Base-by-base conservation (phyloP, 2,797 vertebrate genomes). In the Neomorphus geoffroyi region DNA sequence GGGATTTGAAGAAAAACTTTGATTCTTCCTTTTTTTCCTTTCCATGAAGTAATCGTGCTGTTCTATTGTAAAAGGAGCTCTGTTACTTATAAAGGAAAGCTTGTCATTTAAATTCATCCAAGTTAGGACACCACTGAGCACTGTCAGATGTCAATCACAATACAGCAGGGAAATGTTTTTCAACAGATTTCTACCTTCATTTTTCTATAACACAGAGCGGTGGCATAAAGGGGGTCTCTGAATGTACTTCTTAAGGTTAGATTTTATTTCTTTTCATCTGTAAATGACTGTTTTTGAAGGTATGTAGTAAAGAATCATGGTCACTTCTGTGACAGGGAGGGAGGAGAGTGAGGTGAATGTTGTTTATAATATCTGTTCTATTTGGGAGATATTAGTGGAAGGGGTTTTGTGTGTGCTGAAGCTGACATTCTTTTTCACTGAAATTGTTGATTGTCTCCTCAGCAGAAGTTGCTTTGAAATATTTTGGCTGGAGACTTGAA, bases 101-200 rank as follows among this genome's bases (percentile, higher is more conserved):
- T 98, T 98, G 98, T 98, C 97, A 98, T 98, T 98, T 98, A 98
- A 98, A 98, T 98, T 97, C 98, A 97, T 97, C 97, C 97, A 97
- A 98, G 97, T 98, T 98, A 97, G 98, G 97, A 97, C 97, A 97
- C 98, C 97, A 96, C 91, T 83, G 98, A 97, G 98, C 97, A 95
- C 97, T 97, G 98, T 98, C 98, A 98, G 97, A 97, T 98, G 98
- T 98, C 98, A 97, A 96, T 98, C 97, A 97, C 97, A 97, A 98
- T 98, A 96, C 97, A 96, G 97, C 97, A 93, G 97, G 97, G 97
- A 97, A 96, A 97, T 98, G 98, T 98, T 98, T 98, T 98, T 97
- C 97, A 98, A 96, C 97, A 97, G 97, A 97, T 97, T 98, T 97
- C 96, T 97, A 96, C 97, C 97, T 97, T 95, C 96, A 97, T 98